A percentile compares a stretch with the other conserved stretches of the same genome.
Conservation (phyloP, 2,888 invertebrate genomes). For the Oscheius onirici region DNA sequence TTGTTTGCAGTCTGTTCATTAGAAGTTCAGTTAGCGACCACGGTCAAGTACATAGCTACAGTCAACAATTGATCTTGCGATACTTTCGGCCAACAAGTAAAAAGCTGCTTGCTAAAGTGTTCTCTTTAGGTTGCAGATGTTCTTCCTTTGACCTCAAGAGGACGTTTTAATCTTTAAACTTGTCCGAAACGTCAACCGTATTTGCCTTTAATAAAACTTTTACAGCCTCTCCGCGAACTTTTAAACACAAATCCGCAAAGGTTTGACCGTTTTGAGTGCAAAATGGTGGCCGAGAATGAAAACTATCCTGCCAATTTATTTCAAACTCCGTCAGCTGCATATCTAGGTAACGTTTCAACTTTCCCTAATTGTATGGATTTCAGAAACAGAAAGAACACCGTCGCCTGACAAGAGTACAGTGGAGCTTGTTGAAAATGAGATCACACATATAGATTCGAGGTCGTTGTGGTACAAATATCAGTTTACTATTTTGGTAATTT, state of each 20-base stretch:
- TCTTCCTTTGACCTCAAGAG: neutral
- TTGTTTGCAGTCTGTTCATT: neutral
- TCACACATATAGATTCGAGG: neutral
- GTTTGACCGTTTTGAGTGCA: neutral
- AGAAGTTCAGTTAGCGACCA: neutral
- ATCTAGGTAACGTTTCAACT: neutral
- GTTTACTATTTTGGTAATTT: slow-evolving; percentile 12
- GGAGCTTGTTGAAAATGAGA: too few relatives aligned
- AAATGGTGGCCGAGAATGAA: neutral
- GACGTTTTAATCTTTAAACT: neutral
- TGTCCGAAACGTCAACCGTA: neutral
- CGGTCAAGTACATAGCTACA: neutral
- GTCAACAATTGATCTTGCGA: neutral
- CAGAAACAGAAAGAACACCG: neutral
- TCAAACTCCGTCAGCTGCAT: neutral
- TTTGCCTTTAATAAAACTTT: neutral
- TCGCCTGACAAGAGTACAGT: neutral
- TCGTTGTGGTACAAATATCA: slow-evolving; percentile 12
- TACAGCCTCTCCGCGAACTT: neutral
- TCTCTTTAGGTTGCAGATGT: neutral
- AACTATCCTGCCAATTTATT: neutral
- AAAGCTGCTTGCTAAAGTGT: neutral
- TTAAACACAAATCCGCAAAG: neutral
- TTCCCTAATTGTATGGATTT: neutral
- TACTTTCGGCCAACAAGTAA: neutral